Evolutionary conservation across 2,888 invertebrate genomes (phyloP).

Genomic region (Apamea anceps): DNA sequence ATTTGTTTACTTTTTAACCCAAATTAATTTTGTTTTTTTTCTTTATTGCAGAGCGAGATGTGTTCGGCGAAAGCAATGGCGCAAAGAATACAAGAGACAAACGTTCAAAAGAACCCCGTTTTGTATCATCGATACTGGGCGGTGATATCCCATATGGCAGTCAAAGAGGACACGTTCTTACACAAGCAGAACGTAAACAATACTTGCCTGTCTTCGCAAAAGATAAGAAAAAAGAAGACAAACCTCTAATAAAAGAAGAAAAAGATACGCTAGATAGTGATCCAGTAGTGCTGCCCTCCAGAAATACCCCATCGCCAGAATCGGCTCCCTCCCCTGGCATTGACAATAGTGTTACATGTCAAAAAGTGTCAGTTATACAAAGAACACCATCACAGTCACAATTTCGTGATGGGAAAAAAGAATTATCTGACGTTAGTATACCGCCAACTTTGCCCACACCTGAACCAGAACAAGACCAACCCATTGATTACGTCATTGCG

Average conservation of each 20-base stretch:
- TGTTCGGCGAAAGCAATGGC: slow-evolving; percentile 85
- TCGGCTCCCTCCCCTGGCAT: slow-evolving; percentile 91
- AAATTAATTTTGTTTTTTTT: slow-evolving; percentile 53
- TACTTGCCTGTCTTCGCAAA: slow-evolving; percentile 92
- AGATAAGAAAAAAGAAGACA: slow-evolving; percentile 90
- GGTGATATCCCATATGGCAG: slow-evolving; percentile 96
- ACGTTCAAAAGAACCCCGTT: slow-evolving; percentile 89
- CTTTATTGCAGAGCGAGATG: slow-evolving; percentile 88
- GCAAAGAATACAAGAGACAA: slow-evolving; percentile 78
- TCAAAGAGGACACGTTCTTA: slow-evolving; percentile 93
- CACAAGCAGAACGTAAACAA: slow-evolving; percentile 95
- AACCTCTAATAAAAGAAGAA: slow-evolving; percentile 91
- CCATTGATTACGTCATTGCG: slow-evolving; percentile 96
- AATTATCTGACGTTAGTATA: slow-evolving; percentile 86
- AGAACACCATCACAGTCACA: slow-evolving; percentile 92
- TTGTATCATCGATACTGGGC: slow-evolving; percentile 95
- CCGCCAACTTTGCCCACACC: slow-evolving; percentile 87
- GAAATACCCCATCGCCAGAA: slow-evolving; percentile 89
- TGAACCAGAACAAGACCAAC: slow-evolving; percentile 95
- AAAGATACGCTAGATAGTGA: slow-evolving; percentile 92
- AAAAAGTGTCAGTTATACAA: slow-evolving; percentile 95
- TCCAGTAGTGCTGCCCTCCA: slow-evolving; percentile 90
- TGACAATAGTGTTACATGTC: slow-evolving; percentile 93
- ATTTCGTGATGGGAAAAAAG: slow-evolving; percentile 87
- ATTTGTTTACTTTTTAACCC: neutral